Evolutionary conservation across 1,140 invertebrate genomes (phyloP).

Genomic region (Andrena cerasifolii): DNA sequence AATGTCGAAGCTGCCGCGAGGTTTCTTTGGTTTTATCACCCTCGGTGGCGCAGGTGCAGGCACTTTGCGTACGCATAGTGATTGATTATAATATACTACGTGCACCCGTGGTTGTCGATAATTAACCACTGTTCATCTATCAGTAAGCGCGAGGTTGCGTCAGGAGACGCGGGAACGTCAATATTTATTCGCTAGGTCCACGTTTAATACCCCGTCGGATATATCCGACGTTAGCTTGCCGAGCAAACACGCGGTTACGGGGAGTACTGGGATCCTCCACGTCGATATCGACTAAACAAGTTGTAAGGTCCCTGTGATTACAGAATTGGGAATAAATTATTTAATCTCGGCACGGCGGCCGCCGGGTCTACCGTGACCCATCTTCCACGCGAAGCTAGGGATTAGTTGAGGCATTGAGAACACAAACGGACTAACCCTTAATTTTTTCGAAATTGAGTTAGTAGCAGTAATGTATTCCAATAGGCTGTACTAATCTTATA

Average conservation of each 20-base stretch:
- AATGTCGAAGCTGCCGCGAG: not conserved
- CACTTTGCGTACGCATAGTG: not conserved
- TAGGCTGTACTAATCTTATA: no score
- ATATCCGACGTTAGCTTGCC: not conserved
- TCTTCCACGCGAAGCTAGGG: no score
- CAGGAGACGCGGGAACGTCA: conserved; percentile 22
- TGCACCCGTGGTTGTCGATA: not conserved
- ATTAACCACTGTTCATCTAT: conserved; percentile 17
- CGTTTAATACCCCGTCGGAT: conserved; percentile 23
- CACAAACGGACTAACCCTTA: no score
- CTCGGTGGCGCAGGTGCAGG: no score
- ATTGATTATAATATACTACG: conserved; percentile 27
- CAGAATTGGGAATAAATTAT: not conserved
- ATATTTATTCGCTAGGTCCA: conserved; percentile 42
- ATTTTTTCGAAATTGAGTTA: no score
- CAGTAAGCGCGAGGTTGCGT: conserved; percentile 16
- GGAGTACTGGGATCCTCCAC: not conserved
- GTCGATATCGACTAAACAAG: no score
- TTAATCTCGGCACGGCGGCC: no score
- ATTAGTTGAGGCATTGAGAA: no score
- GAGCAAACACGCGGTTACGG: conserved; percentile 5
- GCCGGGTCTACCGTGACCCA: no score
- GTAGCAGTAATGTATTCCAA: no score
- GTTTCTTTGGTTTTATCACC: not conserved
- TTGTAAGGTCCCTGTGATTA: no score